Base-by-base conservation (phyloP, 2,888 invertebrate genomes). In the Arctia plantaginis region DNA sequence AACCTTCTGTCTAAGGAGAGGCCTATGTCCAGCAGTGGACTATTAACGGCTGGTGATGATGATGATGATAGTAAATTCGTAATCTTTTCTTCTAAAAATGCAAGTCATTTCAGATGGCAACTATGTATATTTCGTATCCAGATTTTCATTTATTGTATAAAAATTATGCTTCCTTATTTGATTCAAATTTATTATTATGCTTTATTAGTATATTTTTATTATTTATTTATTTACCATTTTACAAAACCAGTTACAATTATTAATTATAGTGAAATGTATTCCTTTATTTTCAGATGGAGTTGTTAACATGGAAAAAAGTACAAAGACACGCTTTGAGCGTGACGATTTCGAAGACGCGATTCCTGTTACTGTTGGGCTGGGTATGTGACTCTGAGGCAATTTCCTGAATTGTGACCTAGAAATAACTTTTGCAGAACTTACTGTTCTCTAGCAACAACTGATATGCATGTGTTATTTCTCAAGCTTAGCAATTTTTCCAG, bases 401-500 rank as follows among this genome's bases (percentile, higher is more conserved):
- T 12, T 39, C 6, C 62, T 62, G 18, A 7, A 8, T 30, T 18
- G 2, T 62, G 18, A 18, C 18, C 7, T 4, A 18, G 13, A 30
- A 18, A 62, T 18, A 59, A 59, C 30, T 59, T 27, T 55, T 27
- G 59, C 59, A 59, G 30, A 6, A 15, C 13, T 15, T 1, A 15
- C 0, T 59, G 6, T 59, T n/a, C 15, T 20, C 15, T 30, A 18
- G 30, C 62, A 30, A 30, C 30, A 18, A 1, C 0, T 30, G 62
- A 62, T 35, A 41, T 35, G 18, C 20, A 3, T 13, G 3, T 23
- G 3, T 23, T 6, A 12, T 44, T 41, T 65, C 7, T 47, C 30
- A 66, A 69, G 55, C n/a, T 33, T 81, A 79, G 73, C 80, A 87
- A 93, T 91, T 82, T 89, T 93, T 89, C 89, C 94, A 97, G 98